Conservation (phyloP, 2,113 vertebrate species). For the Terrapene triunguis region DNA sequence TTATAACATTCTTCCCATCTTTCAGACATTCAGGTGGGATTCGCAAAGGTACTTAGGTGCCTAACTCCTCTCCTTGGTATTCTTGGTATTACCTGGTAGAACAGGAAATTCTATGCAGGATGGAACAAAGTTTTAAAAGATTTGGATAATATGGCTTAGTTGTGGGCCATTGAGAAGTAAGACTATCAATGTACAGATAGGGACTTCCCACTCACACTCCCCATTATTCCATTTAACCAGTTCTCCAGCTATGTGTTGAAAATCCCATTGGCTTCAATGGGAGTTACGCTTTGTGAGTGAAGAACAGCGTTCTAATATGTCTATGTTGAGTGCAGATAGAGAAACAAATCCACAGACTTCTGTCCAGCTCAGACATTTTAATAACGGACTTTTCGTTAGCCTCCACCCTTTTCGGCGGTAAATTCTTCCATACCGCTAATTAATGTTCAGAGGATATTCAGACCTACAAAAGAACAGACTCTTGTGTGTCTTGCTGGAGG, state of each 20-base stretch:
- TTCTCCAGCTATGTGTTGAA: neutral
- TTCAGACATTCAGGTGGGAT: neutral
- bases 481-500: neutral
- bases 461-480: neutral
- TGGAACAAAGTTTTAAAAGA: neutral
- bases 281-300: neutral
- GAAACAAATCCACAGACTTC: neutral
- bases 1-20: neutral
- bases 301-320: neutral
- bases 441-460: neutral
- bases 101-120: fast-evolving
- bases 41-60: neutral
- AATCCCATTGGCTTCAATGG: neutral
- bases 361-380: neutral
- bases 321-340: fast-evolving
- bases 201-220: neutral
- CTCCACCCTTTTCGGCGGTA: neutral
- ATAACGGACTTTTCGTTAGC: neutral
- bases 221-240: neutral
- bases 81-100: neutral
- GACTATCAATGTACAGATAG: neutral
- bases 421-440: neutral
- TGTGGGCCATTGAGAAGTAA: neutral
- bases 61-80: neutral
- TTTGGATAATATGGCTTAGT: fast-evolving